phyloP scores from a whole-genome alignment of 1,140 invertebrate genomes.

The Triops longicaudatus region DNA sequence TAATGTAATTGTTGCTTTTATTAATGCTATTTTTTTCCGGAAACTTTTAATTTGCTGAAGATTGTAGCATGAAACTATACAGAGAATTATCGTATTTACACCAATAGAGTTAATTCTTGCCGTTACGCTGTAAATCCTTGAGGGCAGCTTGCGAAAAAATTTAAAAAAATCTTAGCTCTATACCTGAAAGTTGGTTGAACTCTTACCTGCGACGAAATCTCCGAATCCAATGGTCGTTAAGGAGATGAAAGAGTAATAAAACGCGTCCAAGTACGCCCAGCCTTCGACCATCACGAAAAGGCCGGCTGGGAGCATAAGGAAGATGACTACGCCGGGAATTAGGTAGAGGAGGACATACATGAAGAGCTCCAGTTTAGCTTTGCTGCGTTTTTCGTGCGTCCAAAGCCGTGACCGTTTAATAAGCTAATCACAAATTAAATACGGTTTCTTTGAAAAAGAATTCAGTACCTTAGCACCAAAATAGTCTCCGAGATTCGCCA shows the following conservation, averaged over 20 bases:
- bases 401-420: conserved; percentile 18
- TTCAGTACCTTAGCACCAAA: conserved; percentile 33
- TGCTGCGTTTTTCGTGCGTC: background rate
- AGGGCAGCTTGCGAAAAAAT: too few relatives aligned
- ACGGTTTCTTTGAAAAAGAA: conserved; percentile 21
- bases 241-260: conserved; percentile 48
- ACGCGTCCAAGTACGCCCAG: conserved; percentile 45
- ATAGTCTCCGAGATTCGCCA: conserved; percentile 34
- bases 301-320: conserved; percentile 44
- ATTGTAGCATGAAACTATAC: too few relatives aligned
- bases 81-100: too few relatives aligned
- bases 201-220: conserved; percentile 45
- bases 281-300: conserved; percentile 45
- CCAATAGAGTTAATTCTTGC: conserved; percentile 17
- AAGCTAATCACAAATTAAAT: conserved; percentile 25
- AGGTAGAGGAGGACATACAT: conserved; percentile 35
- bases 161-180: background rate
- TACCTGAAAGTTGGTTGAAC: background rate
- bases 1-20: too few relatives aligned
- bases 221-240: conserved; percentile 51
- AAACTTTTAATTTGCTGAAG: too few relatives aligned
- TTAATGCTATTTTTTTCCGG: too few relatives aligned
- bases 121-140: background rate
- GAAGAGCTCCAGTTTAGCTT: conserved; percentile 27
- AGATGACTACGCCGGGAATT: conserved; percentile 43